Percentiles rank a stretch among this genome's conserved stretches.
phyloP scores from a whole-genome alignment of 1,140 invertebrate genomes.

The Rhopalosiphum padi region DNA sequence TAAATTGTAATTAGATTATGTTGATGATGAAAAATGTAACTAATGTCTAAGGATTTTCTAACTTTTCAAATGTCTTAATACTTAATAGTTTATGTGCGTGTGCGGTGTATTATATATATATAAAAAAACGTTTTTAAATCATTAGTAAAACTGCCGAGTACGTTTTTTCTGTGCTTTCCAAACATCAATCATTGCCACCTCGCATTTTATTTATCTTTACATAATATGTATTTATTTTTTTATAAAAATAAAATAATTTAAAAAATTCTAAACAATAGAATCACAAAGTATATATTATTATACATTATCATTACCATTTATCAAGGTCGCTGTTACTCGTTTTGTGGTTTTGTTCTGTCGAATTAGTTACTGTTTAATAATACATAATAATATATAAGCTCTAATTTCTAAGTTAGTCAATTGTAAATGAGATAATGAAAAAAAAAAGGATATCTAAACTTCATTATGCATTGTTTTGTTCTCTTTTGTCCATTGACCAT shows the following conservation, averaged over 20 bases:
- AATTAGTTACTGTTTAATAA: constrained; percentile 1
- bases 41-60: neutral
- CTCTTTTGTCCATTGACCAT: constrained; percentile 26
- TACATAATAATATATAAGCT: neutral
- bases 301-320: neutral
- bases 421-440: neutral
- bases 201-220: neutral
- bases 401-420: constrained; percentile 12
- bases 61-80: neutral
- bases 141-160: neutral
- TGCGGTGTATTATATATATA: neutral
- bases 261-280: neutral
- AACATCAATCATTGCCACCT: neutral
- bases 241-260: constrained; percentile 3
- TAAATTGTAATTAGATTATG: neutral
- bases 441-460: neutral
- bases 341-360: constrained; percentile 27
- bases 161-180: neutral
- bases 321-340: constrained; percentile 29
- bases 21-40: neutral
- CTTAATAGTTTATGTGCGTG: neutral
- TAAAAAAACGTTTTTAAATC: neutral
- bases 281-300: neutral
- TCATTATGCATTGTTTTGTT: constrained; percentile 13
- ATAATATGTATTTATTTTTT: neutral